These are phyloP conservation scores for Halcyon leucocephala DNA, from an alignment of 2,797 vertebrate genomes.

Conservation along the genomic window DNA sequence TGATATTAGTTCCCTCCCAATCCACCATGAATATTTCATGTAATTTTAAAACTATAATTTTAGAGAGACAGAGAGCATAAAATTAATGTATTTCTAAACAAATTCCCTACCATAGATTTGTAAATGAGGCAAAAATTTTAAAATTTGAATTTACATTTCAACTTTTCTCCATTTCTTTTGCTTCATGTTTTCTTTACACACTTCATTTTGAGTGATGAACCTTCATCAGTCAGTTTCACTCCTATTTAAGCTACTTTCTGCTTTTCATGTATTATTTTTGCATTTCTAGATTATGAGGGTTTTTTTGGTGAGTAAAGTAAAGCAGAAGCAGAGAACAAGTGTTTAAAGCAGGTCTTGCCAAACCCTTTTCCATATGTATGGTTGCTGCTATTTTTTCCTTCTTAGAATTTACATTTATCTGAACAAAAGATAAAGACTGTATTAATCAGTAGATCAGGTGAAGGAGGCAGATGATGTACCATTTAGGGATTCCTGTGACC, in stretches of 20 bases:
- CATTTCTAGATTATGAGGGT: neutral
- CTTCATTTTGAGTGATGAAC: neutral
- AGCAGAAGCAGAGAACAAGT: neutral
- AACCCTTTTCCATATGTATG: neutral
- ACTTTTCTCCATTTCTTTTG: conserved; percentile 16
- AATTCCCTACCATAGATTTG: neutral
- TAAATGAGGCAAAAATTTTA: conserved; percentile 28
- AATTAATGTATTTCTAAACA: conserved; percentile 46
- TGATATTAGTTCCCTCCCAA: neutral
- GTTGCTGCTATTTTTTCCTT: neutral
- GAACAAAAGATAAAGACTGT: neutral
- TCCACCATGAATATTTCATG: conserved; percentile 66
- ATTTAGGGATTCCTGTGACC: neutral
- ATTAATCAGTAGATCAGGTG: neutral
- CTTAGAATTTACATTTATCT: neutral
- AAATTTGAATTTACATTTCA: conserved; percentile 28
- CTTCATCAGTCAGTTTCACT: neutral
- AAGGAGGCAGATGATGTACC: neutral
- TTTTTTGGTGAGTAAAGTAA: neutral
- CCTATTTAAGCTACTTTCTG: neutral
- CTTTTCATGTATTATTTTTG: neutral
- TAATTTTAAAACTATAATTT: conserved; percentile 53
- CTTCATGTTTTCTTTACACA: neutral
- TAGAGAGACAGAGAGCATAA: neutral
- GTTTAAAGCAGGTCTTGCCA: neutral